Evolutionary conservation across 1,140 invertebrate species (phyloP).

Genomic region (Tetragnatha versicolor): DNA sequence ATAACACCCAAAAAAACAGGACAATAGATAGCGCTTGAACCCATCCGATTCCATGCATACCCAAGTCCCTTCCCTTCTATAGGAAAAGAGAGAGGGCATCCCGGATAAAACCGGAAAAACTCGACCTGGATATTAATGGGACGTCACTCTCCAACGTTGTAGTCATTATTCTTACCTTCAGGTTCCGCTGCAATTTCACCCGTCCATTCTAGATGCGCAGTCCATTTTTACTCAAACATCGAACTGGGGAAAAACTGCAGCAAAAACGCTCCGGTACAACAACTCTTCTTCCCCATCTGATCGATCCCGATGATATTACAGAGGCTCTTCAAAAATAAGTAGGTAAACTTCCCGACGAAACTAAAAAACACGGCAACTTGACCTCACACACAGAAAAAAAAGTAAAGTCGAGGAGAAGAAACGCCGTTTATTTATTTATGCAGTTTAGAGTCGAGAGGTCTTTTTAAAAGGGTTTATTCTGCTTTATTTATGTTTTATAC

Average conservation of each 20-base stretch:
- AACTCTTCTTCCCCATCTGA: not conserved
- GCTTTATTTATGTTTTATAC: not conserved
- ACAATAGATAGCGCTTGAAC: no score
- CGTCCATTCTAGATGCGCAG: not conserved
- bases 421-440: conserved; percentile 22
- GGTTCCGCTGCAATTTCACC: not conserved
- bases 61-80: no score
- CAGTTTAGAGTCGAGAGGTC: not conserved
- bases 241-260: not conserved
- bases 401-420: not conserved
- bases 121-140: not conserved
- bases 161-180: conserved; percentile 7
- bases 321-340: no score
- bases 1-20: no score
- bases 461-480: not conserved
- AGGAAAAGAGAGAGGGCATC: no score
- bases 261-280: not conserved
- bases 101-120: not conserved
- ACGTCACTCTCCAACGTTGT: not conserved
- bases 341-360: not conserved
- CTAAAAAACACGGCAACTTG: not conserved
- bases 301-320: conserved; percentile 16
- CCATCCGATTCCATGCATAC: no score
- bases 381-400: not conserved
- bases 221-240: conserved; percentile 16